Evolutionary conservation across 2,113 vertebrate genomes (phyloP).

Genomic region (Mus spicilegus): DNA sequence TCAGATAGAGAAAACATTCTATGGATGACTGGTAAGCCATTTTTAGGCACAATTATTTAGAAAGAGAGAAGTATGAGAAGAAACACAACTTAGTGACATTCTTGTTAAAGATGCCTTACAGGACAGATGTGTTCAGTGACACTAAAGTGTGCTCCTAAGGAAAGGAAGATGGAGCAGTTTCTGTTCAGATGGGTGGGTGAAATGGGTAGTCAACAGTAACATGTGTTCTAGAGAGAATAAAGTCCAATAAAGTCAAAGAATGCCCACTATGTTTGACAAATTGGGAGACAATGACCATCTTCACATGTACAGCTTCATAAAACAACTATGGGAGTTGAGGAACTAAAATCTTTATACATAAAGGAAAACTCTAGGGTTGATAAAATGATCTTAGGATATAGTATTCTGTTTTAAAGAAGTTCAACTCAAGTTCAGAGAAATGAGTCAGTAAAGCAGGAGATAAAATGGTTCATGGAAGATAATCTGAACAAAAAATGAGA

Average conservation of each 20-base stretch:
- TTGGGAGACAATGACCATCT: neutral
- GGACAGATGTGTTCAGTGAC: neutral
- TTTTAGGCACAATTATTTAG: neutral
- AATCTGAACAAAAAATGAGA: neutral
- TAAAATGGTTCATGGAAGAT: neutral
- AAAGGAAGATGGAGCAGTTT: neutral
- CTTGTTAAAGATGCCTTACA: neutral
- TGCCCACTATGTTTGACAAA: neutral
- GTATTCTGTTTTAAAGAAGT: neutral
- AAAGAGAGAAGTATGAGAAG: conserved; percentile 17
- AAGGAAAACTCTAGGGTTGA: neutral
- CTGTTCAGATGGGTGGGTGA: neutral
- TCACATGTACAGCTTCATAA: neutral
- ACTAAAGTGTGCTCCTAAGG: neutral
- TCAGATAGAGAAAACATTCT: neutral
- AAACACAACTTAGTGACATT: neutral
- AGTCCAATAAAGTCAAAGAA: neutral
- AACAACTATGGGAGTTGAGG: neutral
- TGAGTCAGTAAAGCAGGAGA: neutral
- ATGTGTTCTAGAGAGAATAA: neutral
- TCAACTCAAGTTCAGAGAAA: neutral
- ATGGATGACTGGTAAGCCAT: conserved; percentile 10
- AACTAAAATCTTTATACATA: neutral
- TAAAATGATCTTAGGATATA: neutral
- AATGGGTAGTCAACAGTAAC: neutral